These are phyloP conservation scores for Hephaestus fuliginosus DNA, from an alignment of 2,797 vertebrate genomes.

Conservation along the genomic window DNA sequence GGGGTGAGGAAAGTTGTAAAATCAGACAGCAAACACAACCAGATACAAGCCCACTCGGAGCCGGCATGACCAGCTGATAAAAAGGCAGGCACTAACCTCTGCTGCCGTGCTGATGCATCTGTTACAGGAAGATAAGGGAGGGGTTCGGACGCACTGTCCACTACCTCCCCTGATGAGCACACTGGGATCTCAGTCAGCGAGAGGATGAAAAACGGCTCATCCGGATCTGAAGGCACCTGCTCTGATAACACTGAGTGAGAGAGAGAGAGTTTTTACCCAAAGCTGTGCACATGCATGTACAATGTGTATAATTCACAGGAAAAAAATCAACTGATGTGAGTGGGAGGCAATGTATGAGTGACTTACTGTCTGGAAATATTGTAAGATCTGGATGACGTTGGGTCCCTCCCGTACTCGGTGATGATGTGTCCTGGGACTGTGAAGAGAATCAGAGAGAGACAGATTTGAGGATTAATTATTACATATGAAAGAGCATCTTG, in stretches of 20 bases:
- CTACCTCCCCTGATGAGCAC: slow-evolving; percentile 39
- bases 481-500: background rate
- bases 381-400: slow-evolving; percentile 27
- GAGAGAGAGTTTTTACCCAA: background rate
- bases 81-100: slow-evolving; percentile 60
- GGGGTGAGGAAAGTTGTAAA: background rate
- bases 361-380: slow-evolving; percentile 68
- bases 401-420: slow-evolving; percentile 11
- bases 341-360: background rate
- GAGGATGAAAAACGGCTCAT: slow-evolving; percentile 85
- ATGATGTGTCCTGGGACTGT: slow-evolving; percentile 46
- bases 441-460: slow-evolving; percentile 27
- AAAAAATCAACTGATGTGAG: background rate
- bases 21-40: slow-evolving; percentile 20
- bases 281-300: background rate
- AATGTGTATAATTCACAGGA: background rate
- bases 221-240: slow-evolving; percentile 65
- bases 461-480: slow-evolving; percentile 1
- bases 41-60: background rate
- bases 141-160: slow-evolving; percentile 9
- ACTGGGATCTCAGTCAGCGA: slow-evolving; percentile 85
- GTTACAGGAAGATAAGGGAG: slow-evolving; percentile 37
- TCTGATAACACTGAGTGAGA: slow-evolving; percentile 51
- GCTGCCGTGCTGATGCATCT: slow-evolving; percentile 47
- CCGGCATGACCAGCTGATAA: background rate